Percentiles rank a stretch among this genome's conserved stretches.
These are phyloP conservation scores for Pedicia rivosa DNA, from an alignment of 2,888 invertebrate species.

Conservation along the genomic window DNA sequence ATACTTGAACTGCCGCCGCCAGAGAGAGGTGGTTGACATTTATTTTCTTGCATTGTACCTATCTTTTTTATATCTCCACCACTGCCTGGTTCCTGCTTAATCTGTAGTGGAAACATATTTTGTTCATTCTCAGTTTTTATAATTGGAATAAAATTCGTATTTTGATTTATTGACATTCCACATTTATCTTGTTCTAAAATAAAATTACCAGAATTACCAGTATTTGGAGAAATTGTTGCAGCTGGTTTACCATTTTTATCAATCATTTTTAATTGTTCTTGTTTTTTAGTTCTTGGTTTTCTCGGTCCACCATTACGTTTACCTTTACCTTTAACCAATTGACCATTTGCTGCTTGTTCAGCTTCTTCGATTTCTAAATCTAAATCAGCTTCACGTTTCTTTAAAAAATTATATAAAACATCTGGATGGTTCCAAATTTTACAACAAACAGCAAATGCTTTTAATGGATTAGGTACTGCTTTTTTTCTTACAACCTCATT, in stretches of 20 bases:
- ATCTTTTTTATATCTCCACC: too few relatives aligned
- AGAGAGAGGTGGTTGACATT: too few relatives aligned
- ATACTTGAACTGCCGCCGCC: too few relatives aligned
- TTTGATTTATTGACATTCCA: too few relatives aligned
- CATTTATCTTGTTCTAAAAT: background rate
- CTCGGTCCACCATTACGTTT: conserved; percentile 15
- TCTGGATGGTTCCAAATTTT: conserved; percentile 97
- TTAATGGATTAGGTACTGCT: conserved; percentile 84
- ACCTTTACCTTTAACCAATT: conserved; percentile 4
- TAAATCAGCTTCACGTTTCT: conserved; percentile 59
- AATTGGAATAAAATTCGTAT: too few relatives aligned
- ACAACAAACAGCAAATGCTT: conserved; percentile 96
- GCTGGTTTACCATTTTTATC: conserved; percentile 27
- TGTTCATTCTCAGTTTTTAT: too few relatives aligned
- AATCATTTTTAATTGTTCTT: background rate
- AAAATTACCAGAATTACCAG: background rate
- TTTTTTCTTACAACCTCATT: conserved; percentile 76
- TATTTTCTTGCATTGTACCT: too few relatives aligned
- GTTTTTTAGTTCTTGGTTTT: conserved; percentile 10
- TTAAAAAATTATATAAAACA: conserved; percentile 73
- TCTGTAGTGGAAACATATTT: too few relatives aligned
- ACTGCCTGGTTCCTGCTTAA: too few relatives aligned
- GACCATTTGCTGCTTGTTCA: conserved; percentile 20
- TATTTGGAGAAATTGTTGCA: conserved; percentile 35
- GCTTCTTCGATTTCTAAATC: conserved; percentile 74